Conservation (phyloP, 2,113 vertebrate species). For the Pachypanchax playfairii region DNA sequence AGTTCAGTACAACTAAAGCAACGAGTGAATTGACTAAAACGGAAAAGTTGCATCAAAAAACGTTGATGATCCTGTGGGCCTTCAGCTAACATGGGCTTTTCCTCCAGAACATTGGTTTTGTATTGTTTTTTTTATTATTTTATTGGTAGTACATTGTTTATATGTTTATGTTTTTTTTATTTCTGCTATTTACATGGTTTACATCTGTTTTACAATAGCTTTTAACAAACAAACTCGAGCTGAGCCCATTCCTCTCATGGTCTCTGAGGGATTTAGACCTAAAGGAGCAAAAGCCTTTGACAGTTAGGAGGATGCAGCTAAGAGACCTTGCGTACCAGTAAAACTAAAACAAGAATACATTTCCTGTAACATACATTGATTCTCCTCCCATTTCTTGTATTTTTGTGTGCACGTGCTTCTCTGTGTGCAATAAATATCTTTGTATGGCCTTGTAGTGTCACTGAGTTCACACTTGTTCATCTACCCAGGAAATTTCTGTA, state of each 20-base stretch:
- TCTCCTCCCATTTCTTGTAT: conserved; percentile 63
- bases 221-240: not conserved
- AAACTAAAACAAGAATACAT: conserved; percentile 67
- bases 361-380: conserved; percentile 73
- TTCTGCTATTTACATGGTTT: not conserved
- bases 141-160: too few relatives aligned
- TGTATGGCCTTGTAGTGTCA: conserved; percentile 55
- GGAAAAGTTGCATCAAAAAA: too few relatives aligned
- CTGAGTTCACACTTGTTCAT: conserved; percentile 45
- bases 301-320: conserved; percentile 70
- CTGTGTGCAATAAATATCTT: conserved; percentile 26
- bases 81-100: too few relatives aligned
- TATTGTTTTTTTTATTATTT: too few relatives aligned
- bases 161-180: too few relatives aligned
- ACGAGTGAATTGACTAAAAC: too few relatives aligned
- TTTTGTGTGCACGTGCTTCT: conserved; percentile 14
- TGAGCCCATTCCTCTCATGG: conserved; percentile 3
- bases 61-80: too few relatives aligned
- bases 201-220: not conserved
- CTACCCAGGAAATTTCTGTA: conserved; percentile 46
- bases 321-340: conserved; percentile 59
- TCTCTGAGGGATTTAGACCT: conserved; percentile 61
- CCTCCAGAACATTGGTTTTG: too few relatives aligned
- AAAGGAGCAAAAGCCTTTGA: conserved; percentile 45
- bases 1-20: too few relatives aligned